Conservation (phyloP, 2,888 invertebrate species). For the Drosophila cognata region DNA sequence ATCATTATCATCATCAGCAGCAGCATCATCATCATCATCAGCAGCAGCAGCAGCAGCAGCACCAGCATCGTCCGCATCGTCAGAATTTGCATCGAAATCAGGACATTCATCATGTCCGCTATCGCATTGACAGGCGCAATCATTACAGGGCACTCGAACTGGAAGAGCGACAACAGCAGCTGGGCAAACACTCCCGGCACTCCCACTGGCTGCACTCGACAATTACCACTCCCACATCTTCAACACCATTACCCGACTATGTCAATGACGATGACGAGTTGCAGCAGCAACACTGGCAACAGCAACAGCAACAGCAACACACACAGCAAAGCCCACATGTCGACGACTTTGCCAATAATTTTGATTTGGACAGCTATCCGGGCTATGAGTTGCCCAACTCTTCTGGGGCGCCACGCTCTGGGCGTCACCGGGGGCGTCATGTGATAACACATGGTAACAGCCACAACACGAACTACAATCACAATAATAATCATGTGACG, state of each 20-base stretch:
- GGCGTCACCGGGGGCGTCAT: constrained; percentile 81
- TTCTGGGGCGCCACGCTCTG: constrained; percentile 74
- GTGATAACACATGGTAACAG: constrained; percentile 28
- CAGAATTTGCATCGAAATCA: constrained; percentile 30
- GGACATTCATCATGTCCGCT: constrained; percentile 26
- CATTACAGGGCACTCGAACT: constrained; percentile 60
- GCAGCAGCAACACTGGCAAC: constrained; percentile 24
- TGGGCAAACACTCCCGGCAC: constrained; percentile 68
- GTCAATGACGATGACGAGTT: constrained; percentile 54
- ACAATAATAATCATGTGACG: constrained; percentile 15
- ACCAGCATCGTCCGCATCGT: constrained; percentile 14
- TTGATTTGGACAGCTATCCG: constrained; percentile 70
- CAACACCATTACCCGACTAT: constrained; percentile 49
- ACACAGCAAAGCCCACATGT: constrained; percentile 18
- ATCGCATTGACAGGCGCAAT: constrained; percentile 37
- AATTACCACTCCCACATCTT: constrained; percentile 1
- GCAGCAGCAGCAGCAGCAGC: background rate
- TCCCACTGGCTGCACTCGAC: constrained; percentile 42
- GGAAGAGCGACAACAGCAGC: constrained; percentile 63
- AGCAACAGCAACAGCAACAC: constrained; percentile 24
- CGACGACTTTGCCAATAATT: constrained; percentile 39
- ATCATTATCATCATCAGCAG: constrained; percentile 12
- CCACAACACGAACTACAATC: constrained; percentile 15
- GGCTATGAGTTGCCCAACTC: constrained; percentile 51
- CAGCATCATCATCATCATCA: constrained; percentile 29